Percentiles rank a stretch among this genome's conserved stretches.
These are phyloP conservation scores for Ammodramus savannarum DNA, from an alignment of 2,113 vertebrate species.

Conservation along the genomic window DNA sequence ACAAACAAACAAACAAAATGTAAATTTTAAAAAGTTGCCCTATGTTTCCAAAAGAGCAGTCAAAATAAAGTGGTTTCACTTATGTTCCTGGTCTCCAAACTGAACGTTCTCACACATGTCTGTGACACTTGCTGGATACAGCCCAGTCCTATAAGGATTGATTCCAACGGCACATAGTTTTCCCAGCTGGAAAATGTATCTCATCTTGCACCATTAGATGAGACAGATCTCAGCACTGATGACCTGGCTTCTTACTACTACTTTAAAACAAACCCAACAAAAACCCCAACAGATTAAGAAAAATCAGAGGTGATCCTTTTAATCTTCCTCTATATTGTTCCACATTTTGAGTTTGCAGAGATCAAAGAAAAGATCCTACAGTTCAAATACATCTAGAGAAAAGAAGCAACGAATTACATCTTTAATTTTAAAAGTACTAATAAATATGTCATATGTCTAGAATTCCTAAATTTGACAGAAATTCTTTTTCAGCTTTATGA, in stretches of 20 bases:
- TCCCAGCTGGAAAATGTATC: slow-evolving; percentile 32
- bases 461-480: background rate
- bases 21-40: background rate
- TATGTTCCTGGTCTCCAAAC: background rate
- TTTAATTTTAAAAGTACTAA: background rate
- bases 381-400: background rate
- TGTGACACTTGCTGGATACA: slow-evolving; percentile 5
- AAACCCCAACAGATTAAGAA: background rate
- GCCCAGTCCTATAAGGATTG: background rate
- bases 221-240: background rate
- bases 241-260: background rate
- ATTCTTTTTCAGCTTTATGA: background rate
- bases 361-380: background rate
- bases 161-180: slow-evolving; percentile 19
- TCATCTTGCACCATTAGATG: slow-evolving; percentile 3
- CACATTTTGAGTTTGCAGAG: background rate
- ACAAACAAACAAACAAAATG: background rate
- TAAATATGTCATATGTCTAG: background rate
- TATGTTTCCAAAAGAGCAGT: background rate
- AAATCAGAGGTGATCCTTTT: background rate
- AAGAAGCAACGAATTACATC: background rate
- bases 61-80: slow-evolving; percentile 26
- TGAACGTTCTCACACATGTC: background rate
- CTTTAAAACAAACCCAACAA: background rate
- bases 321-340: background rate